phyloP scores from a whole-genome alignment of 2,113 vertebrate genomes.

The Oreocharis arfaki region DNA sequence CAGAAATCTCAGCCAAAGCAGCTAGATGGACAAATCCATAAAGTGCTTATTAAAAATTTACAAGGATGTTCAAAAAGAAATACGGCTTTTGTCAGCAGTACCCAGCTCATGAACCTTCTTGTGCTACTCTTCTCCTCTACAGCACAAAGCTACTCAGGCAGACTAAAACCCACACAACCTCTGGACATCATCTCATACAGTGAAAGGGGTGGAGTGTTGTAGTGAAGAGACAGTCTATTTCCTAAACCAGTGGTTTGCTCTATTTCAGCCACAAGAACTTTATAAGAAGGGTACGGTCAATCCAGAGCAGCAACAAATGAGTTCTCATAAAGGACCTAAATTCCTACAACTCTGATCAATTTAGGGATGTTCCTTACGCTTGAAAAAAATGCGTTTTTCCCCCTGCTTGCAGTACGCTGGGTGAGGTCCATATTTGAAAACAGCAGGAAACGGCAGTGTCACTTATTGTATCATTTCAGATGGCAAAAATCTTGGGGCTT shows the following conservation, averaged over 20 bases:
- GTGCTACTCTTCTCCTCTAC: not conserved
- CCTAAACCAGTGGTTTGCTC: not conserved
- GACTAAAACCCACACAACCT: not conserved
- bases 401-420: not conserved
- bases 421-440: not conserved
- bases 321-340: not conserved
- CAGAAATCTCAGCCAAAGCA: slow-evolving; percentile 90
- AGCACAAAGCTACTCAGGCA: not conserved
- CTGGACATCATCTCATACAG: not conserved
- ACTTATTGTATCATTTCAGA: not conserved
- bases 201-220: not conserved
- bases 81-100: not conserved
- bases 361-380: not conserved
- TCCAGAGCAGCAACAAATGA: not conserved
- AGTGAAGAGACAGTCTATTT: not conserved
- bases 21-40: slow-evolving; percentile 68
- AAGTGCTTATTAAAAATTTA: not conserved
- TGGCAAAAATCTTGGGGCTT: not conserved
- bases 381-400: not conserved
- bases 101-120: not conserved
- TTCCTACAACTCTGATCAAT: not conserved
- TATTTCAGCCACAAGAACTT: not conserved
- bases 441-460: not conserved
- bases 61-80: not conserved
- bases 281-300: not conserved